Base-by-base conservation (phyloP, 2,888 invertebrate species). In the Chloromyia formosa region DNA sequence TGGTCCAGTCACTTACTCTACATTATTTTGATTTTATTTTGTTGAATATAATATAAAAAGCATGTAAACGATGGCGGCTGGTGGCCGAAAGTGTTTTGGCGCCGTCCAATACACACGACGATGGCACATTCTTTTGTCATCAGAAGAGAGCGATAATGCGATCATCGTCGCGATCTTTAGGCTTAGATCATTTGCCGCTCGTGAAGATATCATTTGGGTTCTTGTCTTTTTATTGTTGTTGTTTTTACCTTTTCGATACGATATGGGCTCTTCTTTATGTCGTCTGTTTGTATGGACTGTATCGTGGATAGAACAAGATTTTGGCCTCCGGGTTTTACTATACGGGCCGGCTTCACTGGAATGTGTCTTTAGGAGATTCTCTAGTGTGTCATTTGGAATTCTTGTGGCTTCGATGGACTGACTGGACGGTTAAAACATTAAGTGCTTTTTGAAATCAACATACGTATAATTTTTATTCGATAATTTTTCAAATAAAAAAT, bases 71-170 rank as follows among this genome's bases (percentile, higher is more conserved):
- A 78, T 78, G 77, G 77, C 77, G 66, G 66, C 66, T 71, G 75
- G 78, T 77, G 78, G 77, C 76, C 77, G 79, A 79, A 79, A 80
- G 79, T 80, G 80, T 79, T 79, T 79, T 80, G 79, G 80, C 80
- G 80, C 79, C 79, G 78, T 73, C 72, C 74, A 42, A 68, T 77
- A 66, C 75, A 73, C 77, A 75, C 77, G 72, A 75, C 77, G 76
- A 58, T 74, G 61, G 58, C 77, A 68, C 75, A 77, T 77, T 75
- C 75, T 73, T 76, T 56, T 69, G 73, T 75, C 74, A 62, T 73
- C 61, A 5, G 27, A 35, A 35, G 27, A 35, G 27, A 35, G 7
- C 27, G 27, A 35, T 18, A 60, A 61, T 73, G 45, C 42, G 20
- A 54, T 56, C 14, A 72, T 42, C 27, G 27, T 35, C 20, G 14